A percentile compares a stretch with the other conserved stretches of the same genome.
phyloP scores from a whole-genome alignment of 2,888 invertebrate genomes.

The Drosophila falleni region DNA sequence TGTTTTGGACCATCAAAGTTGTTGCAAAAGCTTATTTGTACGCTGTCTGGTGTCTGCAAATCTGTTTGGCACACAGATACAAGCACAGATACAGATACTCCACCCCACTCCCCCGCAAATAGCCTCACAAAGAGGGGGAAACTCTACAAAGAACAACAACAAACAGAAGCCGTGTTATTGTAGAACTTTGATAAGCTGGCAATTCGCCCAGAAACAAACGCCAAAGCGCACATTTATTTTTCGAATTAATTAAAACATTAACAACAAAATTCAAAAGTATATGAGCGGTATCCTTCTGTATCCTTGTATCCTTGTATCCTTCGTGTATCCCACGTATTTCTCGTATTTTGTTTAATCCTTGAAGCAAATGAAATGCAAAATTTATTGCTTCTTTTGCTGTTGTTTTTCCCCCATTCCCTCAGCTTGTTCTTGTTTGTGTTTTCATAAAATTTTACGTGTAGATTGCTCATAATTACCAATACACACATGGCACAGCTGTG shows the following conservation, averaged over 20 bases:
- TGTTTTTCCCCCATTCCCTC: conserved; percentile 13
- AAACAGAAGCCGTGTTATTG: conserved; percentile 38
- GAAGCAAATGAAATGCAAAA: conserved; percentile 69
- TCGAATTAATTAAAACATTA: conserved; percentile 76
- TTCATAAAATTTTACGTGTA: conserved; percentile 60
- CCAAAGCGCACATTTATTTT: conserved; percentile 52
- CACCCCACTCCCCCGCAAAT: neutral
- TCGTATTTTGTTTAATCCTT: conserved; percentile 46
- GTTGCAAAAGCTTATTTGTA: conserved; percentile 71
- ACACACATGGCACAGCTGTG: conserved; percentile 41
- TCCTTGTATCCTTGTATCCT: conserved; percentile 27
- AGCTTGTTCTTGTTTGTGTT: conserved; percentile 49
- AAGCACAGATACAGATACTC: conserved; percentile 14
- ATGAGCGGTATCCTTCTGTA: conserved; percentile 1
- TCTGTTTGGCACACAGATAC: conserved; percentile 63
- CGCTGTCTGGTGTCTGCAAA: conserved; percentile 62
- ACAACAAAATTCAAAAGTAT: conserved; percentile 37
- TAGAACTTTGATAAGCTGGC: conserved; percentile 51
- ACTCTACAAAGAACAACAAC: neutral
- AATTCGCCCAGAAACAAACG: conserved; percentile 28
- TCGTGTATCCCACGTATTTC: conserved; percentile 28
- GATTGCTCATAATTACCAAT: conserved; percentile 73
- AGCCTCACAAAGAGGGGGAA: neutral
- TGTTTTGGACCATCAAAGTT: conserved; percentile 41
- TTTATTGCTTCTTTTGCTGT: conserved; percentile 53